Percentiles rank a stretch among this genome's conserved stretches.
phyloP scores from a whole-genome alignment of 2,888 invertebrate species.

The Amphipoea oculea region DNA sequence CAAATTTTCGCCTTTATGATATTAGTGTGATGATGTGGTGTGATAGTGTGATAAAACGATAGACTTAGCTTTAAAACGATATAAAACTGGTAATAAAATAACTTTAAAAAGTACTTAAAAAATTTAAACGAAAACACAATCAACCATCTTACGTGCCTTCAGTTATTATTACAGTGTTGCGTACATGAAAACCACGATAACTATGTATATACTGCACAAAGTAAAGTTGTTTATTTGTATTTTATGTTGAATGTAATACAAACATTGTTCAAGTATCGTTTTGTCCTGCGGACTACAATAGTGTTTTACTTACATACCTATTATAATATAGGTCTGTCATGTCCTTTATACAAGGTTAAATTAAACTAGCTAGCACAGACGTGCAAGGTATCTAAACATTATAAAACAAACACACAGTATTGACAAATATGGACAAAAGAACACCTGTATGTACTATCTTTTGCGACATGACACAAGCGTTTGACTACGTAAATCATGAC shows the following conservation, averaged over 20 bases:
- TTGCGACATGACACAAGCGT: no score
- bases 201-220: background rate
- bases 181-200: constrained; percentile 14
- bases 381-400: background rate
- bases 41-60: background rate
- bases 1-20: no score
- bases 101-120: background rate
- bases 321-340: background rate
- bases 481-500: no score
- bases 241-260: constrained; percentile 6
- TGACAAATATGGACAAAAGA: no score
- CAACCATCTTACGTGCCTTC: constrained; percentile 22
- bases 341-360: background rate
- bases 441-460: no score
- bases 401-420: no score
- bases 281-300: constrained; percentile 24
- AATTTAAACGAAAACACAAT: constrained; percentile 19
- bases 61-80: background rate
- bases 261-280: constrained; percentile 24
- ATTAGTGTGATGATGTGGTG: no score
- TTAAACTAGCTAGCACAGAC: background rate
- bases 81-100: background rate
- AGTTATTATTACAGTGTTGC: constrained; percentile 5
- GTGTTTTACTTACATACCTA: constrained; percentile 7
- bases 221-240: constrained; percentile 26